Base-by-base conservation (phyloP, 1,140 invertebrate species). In the Neocloeon triangulifer region DNA sequence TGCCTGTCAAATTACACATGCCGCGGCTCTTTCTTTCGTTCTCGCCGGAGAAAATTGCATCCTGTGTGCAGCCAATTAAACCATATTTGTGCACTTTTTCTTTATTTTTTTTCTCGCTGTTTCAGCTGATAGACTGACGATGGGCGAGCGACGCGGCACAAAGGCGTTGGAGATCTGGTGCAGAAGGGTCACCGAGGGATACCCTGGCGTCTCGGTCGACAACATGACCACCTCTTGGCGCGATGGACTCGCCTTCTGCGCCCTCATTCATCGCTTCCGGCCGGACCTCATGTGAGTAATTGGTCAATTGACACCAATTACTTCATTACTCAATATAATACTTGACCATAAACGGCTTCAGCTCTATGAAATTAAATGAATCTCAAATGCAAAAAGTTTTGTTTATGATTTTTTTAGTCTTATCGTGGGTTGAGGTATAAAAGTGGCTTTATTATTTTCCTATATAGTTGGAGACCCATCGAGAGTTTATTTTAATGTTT, bases 211-310 rank as follows among this genome's bases (percentile, higher is more conserved):
- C 21, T 72, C 71, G 43, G 69, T 91, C 36, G 69, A 73, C 40
- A 88, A 89, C 54, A 86, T 91, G 80, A 86, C 79, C 33, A 85
- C 81, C 34, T 84, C 78, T 2, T 91, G 82, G 82, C 64, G 81
- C 41, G 74, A 89, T 59, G 89, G 89, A 30, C 66, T 95, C 26
- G 84, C 82, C 18, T 95, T 94, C 56, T 96, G 88, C 61, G 89
- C 88, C 30, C 69, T 96, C 52, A 88, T 96, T 45, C 88, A 94
- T 58, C 75, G 85, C 49, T 94, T 88, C 58, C 67, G 85, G 45
- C 88, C 88, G 20, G 86, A 94, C 55, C 64, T 94, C 37, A 89
- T 95, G 86, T 92, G 62, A 88, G 81, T 79, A 50, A 33, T 31
- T 34, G 21, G 10, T 32, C 20, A 6, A 31, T 32, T 29, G 20